A percentile compares a stretch with the other conserved stretches of the same genome.
phyloP scores from a whole-genome alignment of 2,113 vertebrate species.

The Deroptyus accipitrinus region DNA sequence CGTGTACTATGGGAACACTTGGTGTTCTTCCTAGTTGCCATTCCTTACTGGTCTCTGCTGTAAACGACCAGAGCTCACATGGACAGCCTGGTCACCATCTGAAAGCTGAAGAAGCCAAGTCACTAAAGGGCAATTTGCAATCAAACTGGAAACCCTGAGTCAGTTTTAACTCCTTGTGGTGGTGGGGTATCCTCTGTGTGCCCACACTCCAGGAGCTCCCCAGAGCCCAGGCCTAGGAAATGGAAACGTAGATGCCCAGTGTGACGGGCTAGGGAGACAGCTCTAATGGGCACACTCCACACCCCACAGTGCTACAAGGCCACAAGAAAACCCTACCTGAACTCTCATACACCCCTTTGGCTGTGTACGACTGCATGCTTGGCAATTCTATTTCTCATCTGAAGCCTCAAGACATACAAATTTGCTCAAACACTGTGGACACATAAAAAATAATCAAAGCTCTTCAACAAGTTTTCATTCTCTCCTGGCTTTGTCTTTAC shows the following conservation, averaged over 20 bases:
- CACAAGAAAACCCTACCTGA: background rate
- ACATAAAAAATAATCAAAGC: background rate
- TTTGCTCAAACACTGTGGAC: background rate
- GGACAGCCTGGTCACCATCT: too few relatives aligned
- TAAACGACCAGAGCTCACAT: accelerated
- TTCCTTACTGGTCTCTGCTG: background rate
- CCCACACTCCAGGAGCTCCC: background rate
- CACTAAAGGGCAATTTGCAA: background rate
- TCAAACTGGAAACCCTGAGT: background rate
- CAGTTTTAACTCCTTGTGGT: accelerated
- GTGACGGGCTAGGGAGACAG: background rate
- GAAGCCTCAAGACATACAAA: background rate
- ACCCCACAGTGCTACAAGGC: background rate
- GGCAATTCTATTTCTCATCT: background rate
- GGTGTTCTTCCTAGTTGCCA: background rate
- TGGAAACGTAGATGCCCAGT: background rate
- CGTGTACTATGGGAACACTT: accelerated
- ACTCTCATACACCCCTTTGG: background rate
- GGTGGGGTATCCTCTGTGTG: background rate
- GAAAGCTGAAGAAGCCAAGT: background rate
- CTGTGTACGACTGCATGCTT: too few relatives aligned
- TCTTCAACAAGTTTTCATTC: background rate
- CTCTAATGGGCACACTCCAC: background rate
- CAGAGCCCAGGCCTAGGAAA: background rate
- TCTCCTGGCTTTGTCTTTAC: background rate